Evolutionary conservation across 2,113 vertebrate species (phyloP).

Genomic region (Plectropomus leopardus): DNA sequence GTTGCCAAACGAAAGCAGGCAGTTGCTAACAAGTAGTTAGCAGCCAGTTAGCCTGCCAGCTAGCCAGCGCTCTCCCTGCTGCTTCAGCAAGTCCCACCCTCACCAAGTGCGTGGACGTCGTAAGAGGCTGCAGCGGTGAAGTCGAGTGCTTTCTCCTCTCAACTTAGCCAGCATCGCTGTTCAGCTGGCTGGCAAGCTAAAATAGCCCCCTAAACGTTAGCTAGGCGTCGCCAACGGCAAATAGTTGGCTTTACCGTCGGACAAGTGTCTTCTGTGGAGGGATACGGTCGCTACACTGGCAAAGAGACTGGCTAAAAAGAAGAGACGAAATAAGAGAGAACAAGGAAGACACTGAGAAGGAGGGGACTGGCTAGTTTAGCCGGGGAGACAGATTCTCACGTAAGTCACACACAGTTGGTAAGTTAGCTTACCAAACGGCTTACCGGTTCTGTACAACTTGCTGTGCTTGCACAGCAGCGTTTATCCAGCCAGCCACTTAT

Average conservation of each 20-base stretch:
- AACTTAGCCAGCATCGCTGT: slow-evolving; percentile 64
- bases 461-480: slow-evolving; percentile 41
- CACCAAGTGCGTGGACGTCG: slow-evolving; percentile 71
- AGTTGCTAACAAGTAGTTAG: slow-evolving; percentile 58
- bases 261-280: slow-evolving; percentile 55
- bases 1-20: slow-evolving; percentile 38
- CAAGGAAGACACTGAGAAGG: slow-evolving; percentile 71
- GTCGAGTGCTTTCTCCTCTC: slow-evolving; percentile 41
- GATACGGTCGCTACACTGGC: slow-evolving; percentile 65
- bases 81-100: slow-evolving; percentile 78
- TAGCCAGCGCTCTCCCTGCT: slow-evolving; percentile 55
- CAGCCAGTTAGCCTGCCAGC: slow-evolving; percentile 61
- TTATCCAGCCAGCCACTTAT: slow-evolving; percentile 41
- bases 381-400: slow-evolving; percentile 75
- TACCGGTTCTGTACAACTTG: slow-evolving; percentile 34
- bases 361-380: slow-evolving; percentile 79
- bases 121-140: slow-evolving; percentile 66
- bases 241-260: slow-evolving; percentile 43
- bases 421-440: slow-evolving; percentile 40
- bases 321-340: slow-evolving; percentile 74
- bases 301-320: slow-evolving; percentile 71
- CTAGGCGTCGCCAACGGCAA: slow-evolving; percentile 34
- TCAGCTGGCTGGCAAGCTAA: slow-evolving; percentile 44
- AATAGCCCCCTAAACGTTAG: slow-evolving; percentile 16
- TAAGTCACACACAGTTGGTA: slow-evolving; percentile 69